Evolutionary conservation across 2,797 vertebrate species (phyloP).

Genomic region (Argentina silus): DNA sequence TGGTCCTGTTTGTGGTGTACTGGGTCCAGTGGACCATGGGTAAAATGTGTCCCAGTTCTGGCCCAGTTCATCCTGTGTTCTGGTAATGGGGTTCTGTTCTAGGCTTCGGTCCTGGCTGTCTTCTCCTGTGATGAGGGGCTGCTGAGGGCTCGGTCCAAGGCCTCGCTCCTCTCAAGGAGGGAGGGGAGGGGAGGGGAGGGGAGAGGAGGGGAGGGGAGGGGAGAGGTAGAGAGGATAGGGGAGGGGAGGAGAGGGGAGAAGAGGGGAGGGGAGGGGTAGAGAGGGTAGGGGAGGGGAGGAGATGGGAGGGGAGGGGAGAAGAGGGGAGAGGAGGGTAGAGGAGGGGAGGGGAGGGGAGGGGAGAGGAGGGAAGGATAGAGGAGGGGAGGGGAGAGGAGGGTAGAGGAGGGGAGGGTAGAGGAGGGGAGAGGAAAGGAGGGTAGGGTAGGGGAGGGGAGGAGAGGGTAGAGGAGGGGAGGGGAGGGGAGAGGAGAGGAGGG

Average conservation of each 20-base stretch:
- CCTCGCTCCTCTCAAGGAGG: too few species aligned
- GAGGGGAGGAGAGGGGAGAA: neutral
- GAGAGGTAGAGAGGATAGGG: slow-evolving; percentile 7
- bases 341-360: slow-evolving; percentile 1
- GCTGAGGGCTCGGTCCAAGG: too few species aligned
- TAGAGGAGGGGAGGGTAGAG: neutral
- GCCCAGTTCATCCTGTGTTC: neutral
- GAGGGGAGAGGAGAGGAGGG: slow-evolving; percentile 5
- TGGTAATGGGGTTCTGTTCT: neutral
- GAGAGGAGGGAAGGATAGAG: neutral
- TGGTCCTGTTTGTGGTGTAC: too few species aligned
- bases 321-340: neutral
- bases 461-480: neutral
- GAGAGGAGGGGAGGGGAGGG: neutral
- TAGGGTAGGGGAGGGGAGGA: neutral
- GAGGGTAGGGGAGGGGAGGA: neutral
- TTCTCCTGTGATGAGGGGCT: too few species aligned
- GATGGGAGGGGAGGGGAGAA: neutral
- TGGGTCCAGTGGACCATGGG: neutral
- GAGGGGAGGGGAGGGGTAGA: neutral
- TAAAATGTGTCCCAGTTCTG: neutral
- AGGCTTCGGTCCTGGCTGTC: too few species aligned
- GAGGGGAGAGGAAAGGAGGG: neutral
- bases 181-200: neutral
- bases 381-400: neutral